A percentile compares a stretch with the other conserved stretches of the same genome.
These are phyloP conservation scores for Pocillopora grandis DNA, from an alignment of 92 coral and sea anemone species.

Conservation along the genomic window DNA sequence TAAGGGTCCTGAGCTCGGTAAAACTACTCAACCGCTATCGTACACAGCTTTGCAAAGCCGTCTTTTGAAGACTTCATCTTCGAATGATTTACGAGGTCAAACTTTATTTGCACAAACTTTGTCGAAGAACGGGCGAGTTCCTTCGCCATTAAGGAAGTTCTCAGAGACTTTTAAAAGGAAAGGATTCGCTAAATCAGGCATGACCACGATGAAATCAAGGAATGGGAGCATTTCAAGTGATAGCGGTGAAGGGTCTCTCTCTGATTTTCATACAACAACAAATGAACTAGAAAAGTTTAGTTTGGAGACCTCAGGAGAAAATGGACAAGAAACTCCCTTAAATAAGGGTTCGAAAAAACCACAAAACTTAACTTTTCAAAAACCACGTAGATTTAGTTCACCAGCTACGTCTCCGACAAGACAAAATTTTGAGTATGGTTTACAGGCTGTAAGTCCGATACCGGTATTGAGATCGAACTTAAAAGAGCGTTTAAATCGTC, in stretches of 20 bases:
- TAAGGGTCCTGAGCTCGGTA: conserved; percentile 2
- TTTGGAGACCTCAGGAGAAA: conserved; percentile 4
- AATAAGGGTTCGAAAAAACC: conserved; percentile 6
- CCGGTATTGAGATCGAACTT: conserved; percentile 10
- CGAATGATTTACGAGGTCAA: conserved; percentile 31
- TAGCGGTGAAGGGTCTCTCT: conserved; percentile 46
- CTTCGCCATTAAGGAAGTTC: conserved; percentile 17
- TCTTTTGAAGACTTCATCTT: conserved; percentile 27
- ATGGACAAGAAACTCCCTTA: not conserved
- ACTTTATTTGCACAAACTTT: conserved; percentile 2
- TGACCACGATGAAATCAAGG: not conserved
- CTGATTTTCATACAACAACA: conserved; percentile 23
- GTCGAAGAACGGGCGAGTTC: conserved; percentile 27
- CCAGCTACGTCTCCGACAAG: conserved; percentile 35
- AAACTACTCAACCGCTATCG: conserved; percentile 15
- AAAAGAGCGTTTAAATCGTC: conserved; percentile 19
- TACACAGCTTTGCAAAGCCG: conserved; percentile 30
- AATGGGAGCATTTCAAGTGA: conserved; percentile 44
- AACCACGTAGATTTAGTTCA: conserved; percentile 38
- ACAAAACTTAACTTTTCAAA: conserved; percentile 30
- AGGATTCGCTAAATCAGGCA: conserved; percentile 14
- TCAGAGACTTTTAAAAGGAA: conserved; percentile 34
- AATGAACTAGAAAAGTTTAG: conserved; percentile 2
- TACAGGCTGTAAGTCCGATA: not conserved
- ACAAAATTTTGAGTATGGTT: conserved; percentile 1